These are phyloP conservation scores for Heteromurus nitidus DNA, from an alignment of 2,888 invertebrate species.

Conservation along the genomic window DNA sequence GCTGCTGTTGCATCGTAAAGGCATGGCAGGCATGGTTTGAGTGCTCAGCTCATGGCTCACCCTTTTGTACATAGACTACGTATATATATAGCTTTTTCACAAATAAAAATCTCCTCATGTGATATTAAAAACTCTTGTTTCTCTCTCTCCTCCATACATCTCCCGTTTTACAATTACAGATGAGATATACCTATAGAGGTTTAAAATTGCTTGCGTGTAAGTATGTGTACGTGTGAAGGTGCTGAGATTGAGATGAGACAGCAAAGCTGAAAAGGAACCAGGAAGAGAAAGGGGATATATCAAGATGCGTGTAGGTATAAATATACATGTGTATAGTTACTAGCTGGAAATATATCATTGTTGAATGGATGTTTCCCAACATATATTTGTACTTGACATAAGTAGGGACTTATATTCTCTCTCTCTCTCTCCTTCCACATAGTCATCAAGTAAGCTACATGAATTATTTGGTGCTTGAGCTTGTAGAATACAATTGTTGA, in stretches of 20 bases:
- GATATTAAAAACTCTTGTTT: too few species aligned
- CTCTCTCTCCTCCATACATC: too few species aligned
- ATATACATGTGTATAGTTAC: not conserved
- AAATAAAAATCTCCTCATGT: too few species aligned
- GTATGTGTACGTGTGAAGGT: slow-evolving; percentile 21
- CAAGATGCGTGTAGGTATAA: not conserved
- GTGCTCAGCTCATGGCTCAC: not conserved
- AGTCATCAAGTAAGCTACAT: slow-evolving; percentile 44
- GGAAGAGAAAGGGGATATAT: slow-evolving; percentile 8
- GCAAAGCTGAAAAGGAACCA: not conserved
- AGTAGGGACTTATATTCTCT: not conserved
- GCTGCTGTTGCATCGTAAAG: slow-evolving; percentile 20
- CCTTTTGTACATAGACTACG: not conserved
- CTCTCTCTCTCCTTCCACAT: slow-evolving; percentile 12
- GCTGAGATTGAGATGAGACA: slow-evolving; percentile 33
- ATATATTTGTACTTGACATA: not conserved
- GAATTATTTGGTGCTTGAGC: slow-evolving; percentile 43
- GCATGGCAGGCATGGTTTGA: too few species aligned
- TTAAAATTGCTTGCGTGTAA: not conserved
- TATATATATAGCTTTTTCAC: not conserved
- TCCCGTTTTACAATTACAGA: not conserved
- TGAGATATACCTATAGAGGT: not conserved
- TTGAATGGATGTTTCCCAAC: not conserved
- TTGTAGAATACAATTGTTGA: slow-evolving; percentile 56
- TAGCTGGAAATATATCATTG: not conserved